Evolutionary conservation across 2,888 invertebrate species (phyloP).

Genomic region (Druceiella hillmani): DNA sequence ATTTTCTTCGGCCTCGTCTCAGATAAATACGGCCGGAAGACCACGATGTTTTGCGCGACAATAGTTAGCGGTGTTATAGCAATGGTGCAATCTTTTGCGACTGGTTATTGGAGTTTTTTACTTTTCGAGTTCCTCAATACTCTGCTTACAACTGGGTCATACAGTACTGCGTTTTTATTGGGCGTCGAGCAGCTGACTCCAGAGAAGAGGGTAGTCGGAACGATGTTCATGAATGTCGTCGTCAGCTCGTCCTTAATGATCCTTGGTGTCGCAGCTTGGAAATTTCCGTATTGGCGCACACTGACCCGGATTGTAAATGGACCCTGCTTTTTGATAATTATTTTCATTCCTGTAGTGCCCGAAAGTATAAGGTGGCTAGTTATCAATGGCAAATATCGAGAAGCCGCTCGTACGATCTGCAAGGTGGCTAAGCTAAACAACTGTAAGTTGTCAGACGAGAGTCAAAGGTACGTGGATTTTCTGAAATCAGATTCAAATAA

Average conservation of each 20-base stretch:
- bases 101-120: constrained; percentile 44
- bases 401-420: background rate
- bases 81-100: constrained; percentile 42
- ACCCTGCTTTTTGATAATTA: background rate
- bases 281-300: constrained; percentile 1
- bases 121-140: constrained; percentile 50
- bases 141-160: constrained; percentile 44
- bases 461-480: background rate
- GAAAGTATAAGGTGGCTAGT: background rate
- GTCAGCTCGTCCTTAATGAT: background rate
- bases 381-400: background rate
- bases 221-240: background rate
- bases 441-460: background rate
- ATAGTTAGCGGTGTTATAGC: constrained; percentile 42
- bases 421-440: background rate
- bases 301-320: background rate
- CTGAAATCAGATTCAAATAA: background rate
- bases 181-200: background rate
- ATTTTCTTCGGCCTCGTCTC: constrained; percentile 54
- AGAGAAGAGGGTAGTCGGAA: background rate
- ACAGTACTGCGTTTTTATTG: constrained; percentile 45
- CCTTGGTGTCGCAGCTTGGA: background rate
- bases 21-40: constrained; percentile 48
- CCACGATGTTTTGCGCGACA: constrained; percentile 40
- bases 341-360: background rate